These are phyloP conservation scores for Nothocercus nigrocapillus DNA, from an alignment of 2,113 vertebrate genomes.

Conservation along the genomic window DNA sequence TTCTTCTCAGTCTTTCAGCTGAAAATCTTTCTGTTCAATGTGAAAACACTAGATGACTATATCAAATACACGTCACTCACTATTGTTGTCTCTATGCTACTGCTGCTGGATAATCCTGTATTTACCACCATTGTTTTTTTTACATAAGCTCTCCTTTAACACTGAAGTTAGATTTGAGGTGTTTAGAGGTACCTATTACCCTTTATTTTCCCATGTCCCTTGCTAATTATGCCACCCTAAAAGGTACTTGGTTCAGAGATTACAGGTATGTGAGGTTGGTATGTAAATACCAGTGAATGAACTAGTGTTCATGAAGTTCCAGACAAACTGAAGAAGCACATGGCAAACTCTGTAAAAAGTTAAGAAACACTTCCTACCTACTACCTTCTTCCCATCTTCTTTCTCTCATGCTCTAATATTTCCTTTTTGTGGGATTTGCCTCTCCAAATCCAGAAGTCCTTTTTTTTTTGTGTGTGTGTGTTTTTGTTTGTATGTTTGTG, in stretches of 20 bases:
- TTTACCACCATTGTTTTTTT: background rate
- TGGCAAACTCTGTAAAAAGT: fast-evolving
- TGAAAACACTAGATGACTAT: background rate
- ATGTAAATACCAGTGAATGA: background rate
- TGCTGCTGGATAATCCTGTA: background rate
- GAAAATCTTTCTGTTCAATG: background rate
- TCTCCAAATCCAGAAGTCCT: background rate
- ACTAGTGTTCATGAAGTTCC: background rate
- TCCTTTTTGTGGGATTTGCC: background rate
- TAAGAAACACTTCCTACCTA: background rate
- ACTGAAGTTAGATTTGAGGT: background rate
- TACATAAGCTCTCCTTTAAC: background rate
- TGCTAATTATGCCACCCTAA: background rate
- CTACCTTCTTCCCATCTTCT: background rate
- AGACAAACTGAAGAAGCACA: background rate
- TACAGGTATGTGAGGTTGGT: background rate
- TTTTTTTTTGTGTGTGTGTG: too few species aligned
- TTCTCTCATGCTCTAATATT: background rate
- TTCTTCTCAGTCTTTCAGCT: background rate
- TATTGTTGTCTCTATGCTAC: background rate
- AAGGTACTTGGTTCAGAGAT: background rate
- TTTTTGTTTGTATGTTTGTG: too few species aligned
- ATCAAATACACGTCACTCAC: background rate
- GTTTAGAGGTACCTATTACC: background rate
- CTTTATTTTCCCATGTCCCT: background rate